These are phyloP conservation scores for Eriosoma lanigerum DNA, from an alignment of 1,140 invertebrate genomes.

Conservation along the genomic window DNA sequence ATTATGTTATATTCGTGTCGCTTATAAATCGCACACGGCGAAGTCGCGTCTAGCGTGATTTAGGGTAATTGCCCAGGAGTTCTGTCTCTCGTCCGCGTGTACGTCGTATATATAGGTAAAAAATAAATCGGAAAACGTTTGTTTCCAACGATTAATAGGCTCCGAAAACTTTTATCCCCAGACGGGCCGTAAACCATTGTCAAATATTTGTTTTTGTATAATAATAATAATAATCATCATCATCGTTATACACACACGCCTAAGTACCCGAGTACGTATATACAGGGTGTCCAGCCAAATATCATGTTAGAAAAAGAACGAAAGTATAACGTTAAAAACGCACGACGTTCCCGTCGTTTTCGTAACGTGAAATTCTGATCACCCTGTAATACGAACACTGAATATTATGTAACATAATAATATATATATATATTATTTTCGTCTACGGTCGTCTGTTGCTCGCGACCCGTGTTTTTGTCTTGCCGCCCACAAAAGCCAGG, in stretches of 20 bases:
- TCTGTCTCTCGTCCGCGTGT: background rate
- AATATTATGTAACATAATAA: no score
- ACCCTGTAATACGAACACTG: no score
- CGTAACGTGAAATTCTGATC: no score
- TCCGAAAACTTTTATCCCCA: slow-evolving; percentile 47
- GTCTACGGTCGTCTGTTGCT: background rate
- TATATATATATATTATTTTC: background rate
- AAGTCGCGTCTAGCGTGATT: slow-evolving; percentile 46
- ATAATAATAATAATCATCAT: no score
- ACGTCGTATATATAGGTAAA: background rate
- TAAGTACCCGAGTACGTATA: background rate
- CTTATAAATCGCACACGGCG: no score
- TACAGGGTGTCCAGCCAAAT: background rate
- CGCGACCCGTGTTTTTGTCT: background rate
- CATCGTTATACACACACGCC: background rate
- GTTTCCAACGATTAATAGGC: slow-evolving; percentile 47
- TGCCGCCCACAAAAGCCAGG: slow-evolving; percentile 43
- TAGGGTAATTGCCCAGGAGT: slow-evolving; percentile 38
- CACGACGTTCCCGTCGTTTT: no score
- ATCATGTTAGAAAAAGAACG: no score
- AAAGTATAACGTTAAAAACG: no score
- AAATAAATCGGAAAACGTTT: slow-evolving; percentile 49
- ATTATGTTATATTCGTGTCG: background rate
- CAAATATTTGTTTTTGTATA: slow-evolving; percentile 32
- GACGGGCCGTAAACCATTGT: slow-evolving; percentile 48